phyloP scores from a whole-genome alignment of 2,888 invertebrate species.

The Brachynemurus nebulosus region DNA sequence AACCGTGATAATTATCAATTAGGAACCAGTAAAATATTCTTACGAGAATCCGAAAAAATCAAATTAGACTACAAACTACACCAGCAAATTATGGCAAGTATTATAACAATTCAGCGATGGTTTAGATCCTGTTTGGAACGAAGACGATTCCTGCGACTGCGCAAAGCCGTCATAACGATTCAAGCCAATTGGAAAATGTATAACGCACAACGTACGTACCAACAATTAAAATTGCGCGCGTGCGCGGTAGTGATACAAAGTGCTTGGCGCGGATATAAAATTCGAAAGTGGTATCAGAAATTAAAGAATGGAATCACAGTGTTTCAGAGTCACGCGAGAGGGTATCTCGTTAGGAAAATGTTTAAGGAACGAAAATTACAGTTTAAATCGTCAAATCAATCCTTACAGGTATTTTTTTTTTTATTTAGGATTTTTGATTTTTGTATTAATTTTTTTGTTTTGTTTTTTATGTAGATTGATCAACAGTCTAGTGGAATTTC shows the following conservation, averaged over 20 bases:
- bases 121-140: constrained; percentile 69
- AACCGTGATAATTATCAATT: constrained; percentile 86
- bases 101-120: constrained; percentile 85
- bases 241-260: constrained; percentile 56
- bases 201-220: constrained; percentile 39
- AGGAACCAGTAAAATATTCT: constrained; percentile 77
- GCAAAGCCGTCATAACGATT: constrained; percentile 59
- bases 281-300: constrained; percentile 50
- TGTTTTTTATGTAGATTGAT: constrained; percentile 20
- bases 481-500: constrained; percentile 31
- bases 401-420: constrained; percentile 11
- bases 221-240: constrained; percentile 34
- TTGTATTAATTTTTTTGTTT: constrained; percentile 6
- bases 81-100: constrained; percentile 86
- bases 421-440: constrained; percentile 3
- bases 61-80: constrained; percentile 84
- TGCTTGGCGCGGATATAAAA: constrained; percentile 57
- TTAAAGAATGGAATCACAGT: constrained; percentile 42
- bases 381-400: constrained; percentile 5
- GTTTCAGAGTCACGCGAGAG: constrained; percentile 62
- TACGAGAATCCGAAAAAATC: constrained; percentile 87
- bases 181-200: constrained; percentile 60
- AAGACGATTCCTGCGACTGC: constrained; percentile 58
- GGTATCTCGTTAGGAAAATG: constrained; percentile 43
- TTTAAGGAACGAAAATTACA: constrained; percentile 3